phyloP scores from a whole-genome alignment of 1,140 invertebrate species.

The Drosophila elegans region DNA sequence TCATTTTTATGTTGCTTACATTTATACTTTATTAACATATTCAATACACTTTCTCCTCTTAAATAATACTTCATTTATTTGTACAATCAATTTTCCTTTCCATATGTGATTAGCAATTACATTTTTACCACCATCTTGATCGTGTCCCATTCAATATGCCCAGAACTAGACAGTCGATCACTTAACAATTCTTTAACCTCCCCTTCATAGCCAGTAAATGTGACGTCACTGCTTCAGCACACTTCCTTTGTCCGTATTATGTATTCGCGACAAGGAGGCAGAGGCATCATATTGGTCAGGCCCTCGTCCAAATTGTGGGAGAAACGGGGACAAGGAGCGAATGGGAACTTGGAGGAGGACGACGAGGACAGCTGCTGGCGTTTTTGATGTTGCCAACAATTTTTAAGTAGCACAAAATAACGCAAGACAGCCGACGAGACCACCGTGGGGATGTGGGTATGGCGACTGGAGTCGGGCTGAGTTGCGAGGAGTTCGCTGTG shows the following conservation, averaged over 20 bases:
- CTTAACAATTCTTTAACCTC: not conserved
- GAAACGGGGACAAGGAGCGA: not conserved
- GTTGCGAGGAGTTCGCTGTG: not conserved
- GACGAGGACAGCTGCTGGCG: conserved; percentile 24
- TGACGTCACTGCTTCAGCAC: not conserved
- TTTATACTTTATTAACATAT: no score
- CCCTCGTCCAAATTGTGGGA: conserved; percentile 27
- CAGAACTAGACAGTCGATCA: not conserved
- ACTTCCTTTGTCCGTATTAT: conserved; percentile 16
- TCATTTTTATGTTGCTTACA: no score
- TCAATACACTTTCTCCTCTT: no score
- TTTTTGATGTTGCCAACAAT: conserved; percentile 73
- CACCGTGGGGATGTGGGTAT: not conserved
- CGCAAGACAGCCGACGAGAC: conserved; percentile 40
- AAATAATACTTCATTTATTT: no score
- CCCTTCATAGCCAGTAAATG: not conserved
- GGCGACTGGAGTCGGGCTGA: not conserved
- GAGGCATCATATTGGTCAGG: conserved; percentile 42
- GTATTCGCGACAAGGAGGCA: conserved; percentile 18
- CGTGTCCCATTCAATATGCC: no score
- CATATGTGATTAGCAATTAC: no score
- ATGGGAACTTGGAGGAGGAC: no score
- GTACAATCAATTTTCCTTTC: no score
- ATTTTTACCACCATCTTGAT: no score
- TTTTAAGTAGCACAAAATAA: conserved; percentile 80